A percentile compares a stretch with the other conserved stretches of the same genome.
phyloP scores from a whole-genome alignment of 2,113 vertebrate species.

The Setophaga coronata region DNA sequence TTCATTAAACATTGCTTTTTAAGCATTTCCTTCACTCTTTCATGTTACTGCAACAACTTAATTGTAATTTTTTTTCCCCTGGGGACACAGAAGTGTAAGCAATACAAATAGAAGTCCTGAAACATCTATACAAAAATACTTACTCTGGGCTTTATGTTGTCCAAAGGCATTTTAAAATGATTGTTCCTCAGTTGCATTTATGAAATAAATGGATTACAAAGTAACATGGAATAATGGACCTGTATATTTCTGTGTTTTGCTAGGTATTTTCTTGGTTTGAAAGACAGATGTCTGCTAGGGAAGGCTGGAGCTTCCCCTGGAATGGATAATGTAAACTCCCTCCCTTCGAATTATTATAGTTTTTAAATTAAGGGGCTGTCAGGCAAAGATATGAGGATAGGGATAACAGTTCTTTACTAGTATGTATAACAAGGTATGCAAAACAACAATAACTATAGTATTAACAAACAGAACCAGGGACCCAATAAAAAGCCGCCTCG shows the following conservation, averaged over 20 bases:
- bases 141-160: neutral
- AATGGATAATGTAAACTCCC: neutral
- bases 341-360: neutral
- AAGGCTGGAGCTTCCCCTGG: neutral
- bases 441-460: no score
- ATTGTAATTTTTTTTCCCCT: neutral
- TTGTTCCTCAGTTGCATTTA: neutral
- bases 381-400: no score
- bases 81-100: neutral
- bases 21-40: neutral
- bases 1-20: neutral
- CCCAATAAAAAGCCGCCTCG: no score
- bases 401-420: neutral
- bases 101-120: neutral
- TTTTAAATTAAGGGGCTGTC: neutral
- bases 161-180: neutral
- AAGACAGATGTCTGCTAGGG: neutral
- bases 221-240: neutral
- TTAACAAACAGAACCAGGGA: no score
- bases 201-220: neutral
- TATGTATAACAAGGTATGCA: neutral
- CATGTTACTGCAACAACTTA: neutral
- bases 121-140: neutral
- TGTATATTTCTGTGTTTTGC: neutral
- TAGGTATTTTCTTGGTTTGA: neutral